A percentile compares a stretch with the other conserved stretches of the same genome.
phyloP scores from a whole-genome alignment of 2,113 vertebrate species.

The Dasyprocta punctata region DNA sequence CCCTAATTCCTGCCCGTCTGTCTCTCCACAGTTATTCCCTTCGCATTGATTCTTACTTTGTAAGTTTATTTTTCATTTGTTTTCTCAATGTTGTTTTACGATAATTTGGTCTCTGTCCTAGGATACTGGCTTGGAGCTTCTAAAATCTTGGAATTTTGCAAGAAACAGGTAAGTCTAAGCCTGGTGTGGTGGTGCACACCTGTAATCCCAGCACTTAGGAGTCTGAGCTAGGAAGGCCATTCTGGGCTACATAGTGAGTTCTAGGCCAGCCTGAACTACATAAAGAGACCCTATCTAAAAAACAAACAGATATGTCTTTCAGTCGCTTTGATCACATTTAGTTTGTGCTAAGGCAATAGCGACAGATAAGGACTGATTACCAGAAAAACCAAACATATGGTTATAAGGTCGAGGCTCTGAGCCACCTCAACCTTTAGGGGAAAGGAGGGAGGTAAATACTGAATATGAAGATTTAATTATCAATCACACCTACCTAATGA shows the following conservation, averaged over 20 bases:
- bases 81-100: not conserved
- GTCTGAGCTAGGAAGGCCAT: not conserved
- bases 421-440: not conserved
- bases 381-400: slow-evolving; percentile 9
- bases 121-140: not conserved
- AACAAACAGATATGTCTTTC: not conserved
- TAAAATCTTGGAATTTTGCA: slow-evolving; percentile 36
- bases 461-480: not conserved
- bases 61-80: not conserved
- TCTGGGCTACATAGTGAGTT: not conserved
- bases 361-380: not conserved
- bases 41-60: not conserved
- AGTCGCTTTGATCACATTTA: not conserved
- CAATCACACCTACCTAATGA: not conserved
- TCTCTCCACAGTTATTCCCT: not conserved
- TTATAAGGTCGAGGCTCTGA: not conserved
- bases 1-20: not conserved
- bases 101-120: not conserved
- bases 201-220: not conserved
- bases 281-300: not conserved
- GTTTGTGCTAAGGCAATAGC: not conserved
- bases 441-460: not conserved
- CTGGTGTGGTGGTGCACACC: not conserved
- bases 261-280: not conserved
- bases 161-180: not conserved